Percentiles rank a stretch among this genome's conserved stretches.
Evolutionary conservation across 2,113 vertebrate genomes (phyloP).

Genomic region (Mustela nigripes): DNA sequence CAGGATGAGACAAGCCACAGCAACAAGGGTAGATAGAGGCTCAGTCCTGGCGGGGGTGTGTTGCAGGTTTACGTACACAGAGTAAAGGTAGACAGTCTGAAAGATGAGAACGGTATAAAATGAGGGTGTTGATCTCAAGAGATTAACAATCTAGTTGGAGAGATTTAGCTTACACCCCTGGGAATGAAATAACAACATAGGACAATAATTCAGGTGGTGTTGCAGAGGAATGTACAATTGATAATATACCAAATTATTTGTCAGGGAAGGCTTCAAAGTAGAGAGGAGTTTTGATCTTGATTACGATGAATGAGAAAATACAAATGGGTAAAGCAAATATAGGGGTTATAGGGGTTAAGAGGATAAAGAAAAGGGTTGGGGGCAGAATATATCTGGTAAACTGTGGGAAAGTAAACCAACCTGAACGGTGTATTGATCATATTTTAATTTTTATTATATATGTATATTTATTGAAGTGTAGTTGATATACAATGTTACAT

Average conservation of each 20-base stretch:
- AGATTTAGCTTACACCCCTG: neutral
- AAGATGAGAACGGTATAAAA: neutral
- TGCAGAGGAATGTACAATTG: neutral
- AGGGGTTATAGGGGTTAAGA: neutral
- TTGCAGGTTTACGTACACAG: neutral
- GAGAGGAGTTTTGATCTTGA: neutral
- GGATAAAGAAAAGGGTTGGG: neutral
- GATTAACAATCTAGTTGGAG: neutral
- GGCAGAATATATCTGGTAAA: neutral
- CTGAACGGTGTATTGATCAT: neutral
- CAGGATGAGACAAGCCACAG: neutral
- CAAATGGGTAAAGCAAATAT: slow-evolving; percentile 23
- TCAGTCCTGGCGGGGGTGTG: neutral
- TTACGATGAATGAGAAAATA: slow-evolving; percentile 35
- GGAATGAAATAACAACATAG: slow-evolving; percentile 1
- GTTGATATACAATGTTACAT: neutral
- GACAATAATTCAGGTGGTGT: neutral
- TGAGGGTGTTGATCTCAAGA: neutral
- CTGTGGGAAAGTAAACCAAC: neutral
- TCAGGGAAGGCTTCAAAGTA: slow-evolving; percentile 21
- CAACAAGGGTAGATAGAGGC: neutral
- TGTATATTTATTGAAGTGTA: neutral
- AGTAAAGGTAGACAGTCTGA: neutral
- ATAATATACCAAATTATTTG: slow-evolving; percentile 4
- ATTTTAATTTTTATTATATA: neutral